These are phyloP conservation scores for Trogon melanurus DNA, from an alignment of 2,113 vertebrate species.

Conservation along the genomic window DNA sequence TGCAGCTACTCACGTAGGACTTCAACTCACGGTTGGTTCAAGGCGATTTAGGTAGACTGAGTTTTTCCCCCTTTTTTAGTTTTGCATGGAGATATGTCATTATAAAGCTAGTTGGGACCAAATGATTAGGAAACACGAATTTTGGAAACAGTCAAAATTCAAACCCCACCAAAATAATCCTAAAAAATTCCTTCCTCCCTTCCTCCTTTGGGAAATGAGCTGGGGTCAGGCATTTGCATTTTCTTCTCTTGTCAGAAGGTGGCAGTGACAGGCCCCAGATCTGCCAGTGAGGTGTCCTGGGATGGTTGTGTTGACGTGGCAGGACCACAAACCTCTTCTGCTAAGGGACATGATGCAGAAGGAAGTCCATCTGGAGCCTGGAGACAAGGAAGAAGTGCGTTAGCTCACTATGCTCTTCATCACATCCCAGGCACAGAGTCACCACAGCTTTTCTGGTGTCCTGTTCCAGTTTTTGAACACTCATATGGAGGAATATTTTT, in stretches of 20 bases:
- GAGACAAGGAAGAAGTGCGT: neutral
- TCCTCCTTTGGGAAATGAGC: neutral
- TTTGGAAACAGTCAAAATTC: neutral
- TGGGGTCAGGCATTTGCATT: neutral
- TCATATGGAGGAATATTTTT: neutral
- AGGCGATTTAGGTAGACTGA: neutral
- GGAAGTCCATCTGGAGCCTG: neutral
- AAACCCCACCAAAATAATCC: neutral
- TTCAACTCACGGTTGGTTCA: neutral
- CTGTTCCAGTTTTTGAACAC: neutral
- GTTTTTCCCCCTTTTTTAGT: neutral
- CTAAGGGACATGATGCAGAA: neutral
- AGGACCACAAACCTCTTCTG: accelerated
- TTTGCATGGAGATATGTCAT: neutral
- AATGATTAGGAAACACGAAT: accelerated
- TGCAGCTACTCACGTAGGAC: neutral
- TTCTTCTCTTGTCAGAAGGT: constrained; percentile 31
- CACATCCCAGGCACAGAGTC: neutral
- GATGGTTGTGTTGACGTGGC: neutral
- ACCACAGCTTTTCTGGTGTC: neutral
- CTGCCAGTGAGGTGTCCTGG: neutral
- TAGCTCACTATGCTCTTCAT: neutral
- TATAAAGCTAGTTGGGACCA: neutral
- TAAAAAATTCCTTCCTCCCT: neutral
- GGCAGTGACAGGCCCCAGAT: constrained; percentile 1